A percentile compares a stretch with the other conserved stretches of the same genome.
Evolutionary conservation across 2,888 invertebrate species (phyloP).

Genomic region (Chrysina gloriosa): DNA sequence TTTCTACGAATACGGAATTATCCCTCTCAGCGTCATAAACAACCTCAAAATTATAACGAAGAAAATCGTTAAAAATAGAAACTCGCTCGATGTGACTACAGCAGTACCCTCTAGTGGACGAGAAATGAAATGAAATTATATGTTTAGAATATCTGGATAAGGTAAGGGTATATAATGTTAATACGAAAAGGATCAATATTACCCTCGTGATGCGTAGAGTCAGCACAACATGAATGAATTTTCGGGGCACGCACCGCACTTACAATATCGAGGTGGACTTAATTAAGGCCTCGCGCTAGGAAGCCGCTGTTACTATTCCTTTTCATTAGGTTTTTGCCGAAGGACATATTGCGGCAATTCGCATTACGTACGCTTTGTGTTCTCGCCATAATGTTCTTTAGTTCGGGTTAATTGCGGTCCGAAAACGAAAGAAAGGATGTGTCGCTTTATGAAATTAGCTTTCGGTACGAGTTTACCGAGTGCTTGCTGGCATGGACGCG

Average conservation of each 20-base stretch:
- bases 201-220: conserved; percentile 25
- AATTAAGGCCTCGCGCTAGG: background rate
- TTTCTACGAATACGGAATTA: too few species aligned
- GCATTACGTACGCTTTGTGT: background rate
- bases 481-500: background rate
- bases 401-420: background rate
- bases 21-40: too few species aligned
- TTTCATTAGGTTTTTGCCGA: background rate
- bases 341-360: background rate
- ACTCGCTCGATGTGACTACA: too few species aligned
- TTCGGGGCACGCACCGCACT: conserved; percentile 1
- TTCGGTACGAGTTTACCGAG: background rate
- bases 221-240: background rate
- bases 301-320: conserved; percentile 4
- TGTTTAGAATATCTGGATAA: conserved; percentile 25
- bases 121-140: background rate
- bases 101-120: too few species aligned
- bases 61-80: too few species aligned
- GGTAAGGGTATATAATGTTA: background rate
- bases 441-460: background rate
- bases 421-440: background rate
- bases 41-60: too few species aligned
- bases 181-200: conserved; percentile 36
- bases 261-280: conserved; percentile 5
- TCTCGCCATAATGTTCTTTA: background rate